These are phyloP conservation scores for Meandrina meandrites DNA, from an alignment of 92 coral and sea anemone species.

Conservation along the genomic window DNA sequence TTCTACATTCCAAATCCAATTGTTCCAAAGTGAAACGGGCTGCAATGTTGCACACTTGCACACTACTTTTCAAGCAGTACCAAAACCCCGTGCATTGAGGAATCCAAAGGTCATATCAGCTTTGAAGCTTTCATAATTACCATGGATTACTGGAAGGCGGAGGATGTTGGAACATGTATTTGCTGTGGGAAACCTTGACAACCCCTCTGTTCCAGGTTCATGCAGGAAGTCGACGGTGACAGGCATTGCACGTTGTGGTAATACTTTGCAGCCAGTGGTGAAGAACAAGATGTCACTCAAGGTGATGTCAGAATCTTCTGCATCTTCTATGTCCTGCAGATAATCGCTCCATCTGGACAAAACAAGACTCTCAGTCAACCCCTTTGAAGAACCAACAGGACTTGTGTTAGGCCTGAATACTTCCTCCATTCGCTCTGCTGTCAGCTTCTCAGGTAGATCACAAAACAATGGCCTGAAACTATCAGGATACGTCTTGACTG, in stretches of 20 bases:
- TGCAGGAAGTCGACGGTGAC: conserved; percentile 69
- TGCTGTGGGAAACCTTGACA: conserved; percentile 73
- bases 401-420: conserved; percentile 60
- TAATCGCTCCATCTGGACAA: conserved; percentile 78
- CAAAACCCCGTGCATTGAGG: conserved; percentile 67
- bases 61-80: conserved; percentile 54
- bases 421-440: conserved; percentile 64
- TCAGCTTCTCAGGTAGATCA: conserved; percentile 46
- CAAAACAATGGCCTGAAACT: conserved; percentile 63
- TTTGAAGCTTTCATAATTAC: conserved; percentile 63
- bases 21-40: neutral
- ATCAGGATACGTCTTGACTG: conserved; percentile 53
- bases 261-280: conserved; percentile 66
- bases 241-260: conserved; percentile 60
- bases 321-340: conserved; percentile 80
- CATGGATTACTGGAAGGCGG: conserved; percentile 65
- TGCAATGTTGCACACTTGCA: conserved; percentile 14
- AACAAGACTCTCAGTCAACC: conserved; percentile 66
- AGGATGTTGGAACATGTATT: conserved; percentile 67
- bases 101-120: conserved; percentile 74
- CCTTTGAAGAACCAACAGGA: conserved; percentile 67
- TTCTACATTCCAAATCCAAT: no score
- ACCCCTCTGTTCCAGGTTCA: conserved; percentile 47
- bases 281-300: conserved; percentile 74
- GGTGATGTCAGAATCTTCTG: conserved; percentile 62